These are phyloP conservation scores for Beris morrisii DNA, from an alignment of 2,888 invertebrate genomes.

Conservation along the genomic window DNA sequence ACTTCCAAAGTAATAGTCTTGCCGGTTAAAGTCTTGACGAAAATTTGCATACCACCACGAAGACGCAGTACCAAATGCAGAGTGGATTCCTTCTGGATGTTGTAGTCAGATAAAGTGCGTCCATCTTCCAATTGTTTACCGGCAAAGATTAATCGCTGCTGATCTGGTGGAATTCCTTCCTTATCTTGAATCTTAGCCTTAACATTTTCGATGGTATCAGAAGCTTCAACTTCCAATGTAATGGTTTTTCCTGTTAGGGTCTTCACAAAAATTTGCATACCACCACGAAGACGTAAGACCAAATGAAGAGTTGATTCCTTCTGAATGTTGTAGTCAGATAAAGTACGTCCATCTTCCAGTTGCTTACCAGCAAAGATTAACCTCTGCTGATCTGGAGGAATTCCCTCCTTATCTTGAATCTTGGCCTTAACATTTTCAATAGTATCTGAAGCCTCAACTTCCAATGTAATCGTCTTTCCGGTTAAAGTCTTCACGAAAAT, in stretches of 20 bases:
- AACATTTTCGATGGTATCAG: conserved; percentile 35
- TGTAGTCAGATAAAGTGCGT: conserved; percentile 34
- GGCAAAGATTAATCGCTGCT: conserved; percentile 35
- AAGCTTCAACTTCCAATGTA: conserved; percentile 45
- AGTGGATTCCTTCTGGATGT: conserved; percentile 34
- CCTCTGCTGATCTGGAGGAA: conserved; percentile 48
- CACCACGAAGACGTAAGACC: conserved; percentile 46
- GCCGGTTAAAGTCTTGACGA: conserved; percentile 34
- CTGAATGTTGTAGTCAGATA: conserved; percentile 48
- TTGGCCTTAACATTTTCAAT: conserved; percentile 49
- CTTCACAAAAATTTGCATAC: conserved; percentile 45
- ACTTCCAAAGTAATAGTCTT: conserved; percentile 36
- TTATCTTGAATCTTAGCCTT: conserved; percentile 36
- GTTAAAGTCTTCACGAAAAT: conserved; percentile 48
- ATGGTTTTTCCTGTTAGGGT: conserved; percentile 47
- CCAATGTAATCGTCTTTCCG: conserved; percentile 48
- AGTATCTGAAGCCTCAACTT: conserved; percentile 48
- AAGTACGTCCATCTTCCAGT: conserved; percentile 47
- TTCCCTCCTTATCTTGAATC: conserved; percentile 48
- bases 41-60: conserved; percentile 35
- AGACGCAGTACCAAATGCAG: conserved; percentile 32
- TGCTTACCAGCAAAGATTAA: conserved; percentile 48
- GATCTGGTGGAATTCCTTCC: conserved; percentile 36
- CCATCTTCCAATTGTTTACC: conserved; percentile 35
- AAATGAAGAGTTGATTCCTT: conserved; percentile 47